phyloP scores from a whole-genome alignment of 2,888 invertebrate species.

The Escarpia spicata region DNA sequence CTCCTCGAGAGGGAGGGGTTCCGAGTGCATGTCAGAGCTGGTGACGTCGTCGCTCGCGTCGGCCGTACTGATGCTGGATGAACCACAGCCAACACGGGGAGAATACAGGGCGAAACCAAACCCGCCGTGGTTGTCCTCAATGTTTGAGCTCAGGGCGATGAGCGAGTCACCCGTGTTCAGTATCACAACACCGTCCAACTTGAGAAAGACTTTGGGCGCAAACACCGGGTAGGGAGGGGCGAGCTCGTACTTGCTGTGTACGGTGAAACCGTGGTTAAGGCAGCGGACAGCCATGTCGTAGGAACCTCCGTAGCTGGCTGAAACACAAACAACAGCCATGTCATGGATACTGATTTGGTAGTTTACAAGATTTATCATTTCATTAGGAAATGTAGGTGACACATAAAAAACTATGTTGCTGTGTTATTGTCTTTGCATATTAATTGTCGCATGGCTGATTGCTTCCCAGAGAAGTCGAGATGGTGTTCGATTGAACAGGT shows the following conservation, averaged over 20 bases:
- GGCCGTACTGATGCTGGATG: conserved; percentile 40
- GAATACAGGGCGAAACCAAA: conserved; percentile 39
- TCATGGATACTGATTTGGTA: neutral
- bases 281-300: conserved; percentile 68
- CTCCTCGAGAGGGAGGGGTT: neutral
- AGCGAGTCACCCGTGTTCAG: conserved; percentile 85
- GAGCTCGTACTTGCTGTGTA: conserved; percentile 90
- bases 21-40: conserved; percentile 33
- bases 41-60: conserved; percentile 38
- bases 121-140: conserved; percentile 68
- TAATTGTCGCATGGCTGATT: no score
- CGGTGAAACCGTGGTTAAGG: conserved; percentile 87
- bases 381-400: no score
- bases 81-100: conserved; percentile 39
- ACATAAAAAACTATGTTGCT: no score
- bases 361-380: no score
- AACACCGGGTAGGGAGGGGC: conserved; percentile 72
- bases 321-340: no score
- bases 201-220: conserved; percentile 67
- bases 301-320: conserved; percentile 23
- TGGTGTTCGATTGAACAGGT: no score
- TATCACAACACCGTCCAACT: conserved; percentile 73
- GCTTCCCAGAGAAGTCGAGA: no score
- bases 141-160: conserved; percentile 78
- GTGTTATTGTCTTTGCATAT: no score